Conservation (phyloP, 2,113 vertebrate species). For the Pteropus alecto region DNA sequence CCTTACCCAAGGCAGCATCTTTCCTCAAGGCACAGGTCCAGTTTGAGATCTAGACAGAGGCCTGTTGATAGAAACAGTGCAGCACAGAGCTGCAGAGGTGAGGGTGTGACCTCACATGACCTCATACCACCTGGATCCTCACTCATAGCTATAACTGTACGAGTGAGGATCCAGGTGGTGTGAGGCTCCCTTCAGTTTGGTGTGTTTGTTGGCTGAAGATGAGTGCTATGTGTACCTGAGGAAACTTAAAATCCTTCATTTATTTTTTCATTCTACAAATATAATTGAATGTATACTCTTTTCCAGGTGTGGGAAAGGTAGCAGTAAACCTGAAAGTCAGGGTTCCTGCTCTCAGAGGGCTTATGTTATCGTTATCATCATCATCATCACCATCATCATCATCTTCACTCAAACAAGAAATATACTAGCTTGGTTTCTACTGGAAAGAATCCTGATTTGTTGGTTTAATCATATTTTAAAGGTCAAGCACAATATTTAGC, state of each 20-base stretch:
- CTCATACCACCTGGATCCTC: background rate
- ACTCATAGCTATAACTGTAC: background rate
- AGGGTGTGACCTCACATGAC: background rate
- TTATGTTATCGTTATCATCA: too few relatives aligned
- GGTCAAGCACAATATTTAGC: background rate
- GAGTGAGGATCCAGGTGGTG: too few relatives aligned
- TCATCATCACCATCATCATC: too few relatives aligned
- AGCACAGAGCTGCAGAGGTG: background rate
- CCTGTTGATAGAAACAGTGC: background rate
- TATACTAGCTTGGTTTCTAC: background rate
- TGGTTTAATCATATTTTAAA: background rate
- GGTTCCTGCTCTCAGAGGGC: background rate
- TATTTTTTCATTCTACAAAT: background rate
- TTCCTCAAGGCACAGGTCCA: background rate
- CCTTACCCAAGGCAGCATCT: background rate
- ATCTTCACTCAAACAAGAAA: background rate
- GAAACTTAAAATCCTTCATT: background rate
- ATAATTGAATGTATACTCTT: background rate
- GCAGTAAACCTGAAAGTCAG: background rate
- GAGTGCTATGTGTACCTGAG: background rate
- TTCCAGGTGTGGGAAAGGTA: background rate
- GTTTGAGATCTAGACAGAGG: background rate
- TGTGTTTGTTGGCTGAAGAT: background rate
- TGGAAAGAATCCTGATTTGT: background rate
- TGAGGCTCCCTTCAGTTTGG: background rate